Conservation (phyloP, 2,888 invertebrate species). For the Antitype chi region DNA sequence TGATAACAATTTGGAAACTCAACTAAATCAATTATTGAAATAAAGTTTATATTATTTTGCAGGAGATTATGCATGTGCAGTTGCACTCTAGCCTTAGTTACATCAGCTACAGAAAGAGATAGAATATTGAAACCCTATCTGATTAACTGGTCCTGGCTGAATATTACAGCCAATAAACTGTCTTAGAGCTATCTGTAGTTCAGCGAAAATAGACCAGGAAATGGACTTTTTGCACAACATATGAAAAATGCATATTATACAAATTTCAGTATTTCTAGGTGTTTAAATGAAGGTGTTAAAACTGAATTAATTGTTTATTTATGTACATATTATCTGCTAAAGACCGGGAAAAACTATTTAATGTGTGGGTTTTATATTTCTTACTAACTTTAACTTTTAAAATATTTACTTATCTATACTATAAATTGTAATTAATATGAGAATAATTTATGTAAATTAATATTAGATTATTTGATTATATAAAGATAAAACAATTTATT, state of each 20-base stretch:
- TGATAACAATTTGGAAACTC: background rate
- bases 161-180: background rate
- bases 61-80: background rate
- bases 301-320: conserved; percentile 7
- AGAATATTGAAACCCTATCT: background rate
- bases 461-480: background rate
- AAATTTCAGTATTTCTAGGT: background rate
- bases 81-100: conserved; percentile 2
- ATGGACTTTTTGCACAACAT: background rate
- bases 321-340: background rate
- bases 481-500: background rate
- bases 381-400: background rate
- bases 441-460: background rate
- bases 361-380: background rate
- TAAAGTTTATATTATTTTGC: background rate
- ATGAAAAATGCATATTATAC: background rate
- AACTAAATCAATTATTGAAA: conserved; percentile 2
- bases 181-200: background rate
- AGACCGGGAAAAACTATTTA: background rate
- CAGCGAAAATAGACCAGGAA: background rate
- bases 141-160: background rate
- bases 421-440: background rate
- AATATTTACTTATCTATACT: too few relatives aligned
- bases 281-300: background rate
- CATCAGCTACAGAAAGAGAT: background rate